Base-by-base conservation (phyloP, 2,797 vertebrate genomes). In the Acanthiza pusilla region DNA sequence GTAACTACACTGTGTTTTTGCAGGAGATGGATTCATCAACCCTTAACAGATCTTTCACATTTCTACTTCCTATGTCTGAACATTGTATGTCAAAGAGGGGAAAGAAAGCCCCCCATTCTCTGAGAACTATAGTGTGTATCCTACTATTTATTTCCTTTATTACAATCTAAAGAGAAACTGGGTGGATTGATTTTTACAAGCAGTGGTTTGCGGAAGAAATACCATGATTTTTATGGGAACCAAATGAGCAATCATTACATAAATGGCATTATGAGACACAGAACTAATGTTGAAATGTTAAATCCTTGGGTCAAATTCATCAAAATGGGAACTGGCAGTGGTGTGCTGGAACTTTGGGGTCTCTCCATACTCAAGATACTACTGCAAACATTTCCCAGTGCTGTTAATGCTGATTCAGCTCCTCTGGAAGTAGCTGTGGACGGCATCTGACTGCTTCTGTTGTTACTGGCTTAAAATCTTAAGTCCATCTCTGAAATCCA, bases 171-270 rank as follows among this genome's bases (percentile, higher is more conserved):
- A 85, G 75, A 91, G 79, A 91, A 91, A 77, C 45, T 80, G 67
- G 22, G 65, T 78, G 74, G 65, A 75, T 95, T 91, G 73, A 76
- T 76, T 97, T 95, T 95, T 97, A 97, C 82, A 93, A 95, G 94
- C 79, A 66, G 93, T 75, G 68, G 80, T 97, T 97, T 97, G 95
- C 95, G 95, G 94, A 98, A 97, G 93, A 97, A 97, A 97, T 94
- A 95, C 92, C 70, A 86, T 87, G 67, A 96, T 96, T 97, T 96
- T 97, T 93, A 97, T 97, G 88, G 96, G 95, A 97, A 98, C 85
- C 88, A 97, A 97, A 96, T 96, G 91, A 95, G 67, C 26, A 70
- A 76, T 94, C 85, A 89, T 98, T 97, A 97, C 74, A 85, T 95
- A 97, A 97, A 91, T 4, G 9, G 19, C 54, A 96, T 82, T 85